Base-by-base conservation (phyloP, 2,888 invertebrate genomes). In the Drosophila atroscutellata region DNA sequence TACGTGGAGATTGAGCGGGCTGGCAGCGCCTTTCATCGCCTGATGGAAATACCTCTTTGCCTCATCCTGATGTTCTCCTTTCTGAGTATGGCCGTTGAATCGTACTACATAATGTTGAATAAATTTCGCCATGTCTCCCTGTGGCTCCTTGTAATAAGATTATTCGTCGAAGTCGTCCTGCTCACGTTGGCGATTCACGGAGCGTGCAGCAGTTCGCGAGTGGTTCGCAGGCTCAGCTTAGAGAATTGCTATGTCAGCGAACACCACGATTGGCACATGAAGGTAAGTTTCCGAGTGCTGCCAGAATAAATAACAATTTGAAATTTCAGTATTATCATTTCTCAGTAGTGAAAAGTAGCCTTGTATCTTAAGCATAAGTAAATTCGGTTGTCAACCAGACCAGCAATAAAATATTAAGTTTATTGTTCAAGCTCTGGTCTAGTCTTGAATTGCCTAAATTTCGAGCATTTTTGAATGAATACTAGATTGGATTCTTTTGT, bases 121-220 rank as follows among this genome's bases (percentile, higher is more conserved):
- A 24, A 28, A 2, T 61, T 52, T 55, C 51, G 36, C 2, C 13
- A 42, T 47, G 0, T 64, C 2, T 6, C 8, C 11, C 15, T 77
- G 5, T 73, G 60, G 72, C 11, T 72, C 0, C 55, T 79, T 1
- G 59, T 72, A 15, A 9, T 61, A 1, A 65, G 83, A 13, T 5
- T 74, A 13, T 76, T 81, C 36, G 9, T 68, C 30, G 84, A 84
- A 36, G 64, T 85, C 11, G 62, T 85, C 13, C 64, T 86, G 2
- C 39, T 86, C 1, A 83, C 78, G 1, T 24, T 85, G 34, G 76
- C 86, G 9, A 75, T 80, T 15, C 66, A 86, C 18, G 74, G 71
- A 7, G 83, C 86, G 0, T 57, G 65, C n/a, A 61, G 65, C 57
- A 79, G 67, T 30, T 80, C 83, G 1, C 32, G 67, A 0, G 56